These are phyloP conservation scores for Eubasilissa splendida DNA, from an alignment of 2,888 invertebrate species.

Conservation along the genomic window DNA sequence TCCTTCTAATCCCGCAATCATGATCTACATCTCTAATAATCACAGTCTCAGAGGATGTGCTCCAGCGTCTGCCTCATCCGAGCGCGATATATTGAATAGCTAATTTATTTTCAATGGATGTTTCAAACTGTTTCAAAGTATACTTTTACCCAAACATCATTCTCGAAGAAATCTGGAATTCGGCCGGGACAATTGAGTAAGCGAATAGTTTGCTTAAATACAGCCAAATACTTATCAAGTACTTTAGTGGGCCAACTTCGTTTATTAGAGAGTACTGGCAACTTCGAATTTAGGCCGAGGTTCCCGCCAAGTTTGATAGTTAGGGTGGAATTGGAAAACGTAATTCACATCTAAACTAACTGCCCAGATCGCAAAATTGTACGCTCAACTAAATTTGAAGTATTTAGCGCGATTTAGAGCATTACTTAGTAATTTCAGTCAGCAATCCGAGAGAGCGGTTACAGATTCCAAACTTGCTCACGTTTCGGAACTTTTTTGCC, in stretches of 20 bases:
- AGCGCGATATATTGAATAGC: too few species aligned
- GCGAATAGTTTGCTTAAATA: constrained; percentile 30
- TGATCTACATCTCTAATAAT: too few species aligned
- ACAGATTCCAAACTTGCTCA: neutral
- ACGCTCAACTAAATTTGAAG: neutral
- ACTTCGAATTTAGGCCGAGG: neutral
- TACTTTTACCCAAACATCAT: too few species aligned
- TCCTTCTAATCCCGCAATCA: too few species aligned
- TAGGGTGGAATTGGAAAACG: constrained; percentile 1
- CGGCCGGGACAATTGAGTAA: constrained; percentile 12
- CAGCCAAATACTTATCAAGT: constrained; percentile 24
- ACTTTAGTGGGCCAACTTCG: constrained; percentile 23
- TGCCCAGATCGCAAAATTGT: constrained; percentile 1
- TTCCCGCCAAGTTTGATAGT: constrained; percentile 19
- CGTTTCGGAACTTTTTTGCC: too few species aligned
- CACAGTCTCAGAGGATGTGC: too few species aligned
- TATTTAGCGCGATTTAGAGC: neutral
- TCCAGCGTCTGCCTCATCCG: too few species aligned
- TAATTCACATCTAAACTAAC: constrained; percentile 1
- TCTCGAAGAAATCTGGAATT: constrained; percentile 12
- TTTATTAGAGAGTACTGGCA: constrained; percentile 15
- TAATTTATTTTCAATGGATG: too few species aligned
- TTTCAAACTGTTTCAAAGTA: too few species aligned
- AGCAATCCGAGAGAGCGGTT: neutral
- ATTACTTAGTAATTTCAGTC: neutral